A percentile compares a stretch with the other conserved stretches of the same genome.
Conservation (phyloP, 2,888 invertebrate species). For the Cabera pusaria region DNA sequence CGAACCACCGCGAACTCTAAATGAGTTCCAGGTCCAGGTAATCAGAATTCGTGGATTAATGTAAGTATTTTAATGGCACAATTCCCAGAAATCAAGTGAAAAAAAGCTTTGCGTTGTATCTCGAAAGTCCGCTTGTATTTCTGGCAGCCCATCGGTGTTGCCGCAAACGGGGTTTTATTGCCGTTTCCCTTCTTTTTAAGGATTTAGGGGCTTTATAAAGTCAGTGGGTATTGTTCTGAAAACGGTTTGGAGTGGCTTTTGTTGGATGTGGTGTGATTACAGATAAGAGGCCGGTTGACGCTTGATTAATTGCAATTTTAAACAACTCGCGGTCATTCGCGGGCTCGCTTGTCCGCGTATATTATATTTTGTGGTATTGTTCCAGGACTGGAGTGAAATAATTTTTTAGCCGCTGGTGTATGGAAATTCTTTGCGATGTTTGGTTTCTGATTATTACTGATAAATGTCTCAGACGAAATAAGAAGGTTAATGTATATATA, state of each 20-base stretch:
- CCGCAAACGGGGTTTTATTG: slow-evolving; percentile 43
- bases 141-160: slow-evolving; percentile 29
- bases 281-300: slow-evolving; percentile 45
- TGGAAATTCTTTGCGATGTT: no score
- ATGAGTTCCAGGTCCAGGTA: slow-evolving; percentile 13
- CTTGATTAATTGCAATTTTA: slow-evolving; percentile 43
- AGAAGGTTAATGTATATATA: no score
- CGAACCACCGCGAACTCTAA: slow-evolving; percentile 1
- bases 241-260: slow-evolving; percentile 48
- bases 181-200: slow-evolving; percentile 48
- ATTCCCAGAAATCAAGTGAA: slow-evolving; percentile 12
- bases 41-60: slow-evolving; percentile 13
- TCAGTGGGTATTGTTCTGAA: slow-evolving; percentile 48
- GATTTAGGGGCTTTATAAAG: slow-evolving; percentile 52
- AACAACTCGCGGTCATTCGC: slow-evolving; percentile 10
- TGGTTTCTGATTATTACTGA: no score
- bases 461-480: no score
- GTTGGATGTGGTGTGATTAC: slow-evolving; percentile 48
- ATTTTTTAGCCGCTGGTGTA: no score
- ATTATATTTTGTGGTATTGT: background rate
- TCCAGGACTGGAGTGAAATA: no score
- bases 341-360: no score
- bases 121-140: slow-evolving; percentile 21
- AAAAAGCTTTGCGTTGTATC: slow-evolving; percentile 11
- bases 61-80: slow-evolving; percentile 20